Percentiles rank a stretch among this genome's conserved stretches.
Conservation (phyloP, 2,888 invertebrate species). For the Camptogramma bilineatum region DNA sequence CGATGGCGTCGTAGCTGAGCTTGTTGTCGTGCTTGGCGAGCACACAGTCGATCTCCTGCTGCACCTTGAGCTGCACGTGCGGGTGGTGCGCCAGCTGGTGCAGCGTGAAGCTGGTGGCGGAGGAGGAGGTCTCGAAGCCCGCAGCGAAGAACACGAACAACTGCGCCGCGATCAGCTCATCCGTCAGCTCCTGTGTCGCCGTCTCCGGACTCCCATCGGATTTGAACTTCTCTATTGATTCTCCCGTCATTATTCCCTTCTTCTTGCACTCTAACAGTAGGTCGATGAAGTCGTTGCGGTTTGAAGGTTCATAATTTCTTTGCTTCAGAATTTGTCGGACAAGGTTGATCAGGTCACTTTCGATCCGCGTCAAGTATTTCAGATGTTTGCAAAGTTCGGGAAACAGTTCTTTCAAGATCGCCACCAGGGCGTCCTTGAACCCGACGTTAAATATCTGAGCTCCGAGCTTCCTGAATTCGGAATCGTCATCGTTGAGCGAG, state of each 20-base stretch:
- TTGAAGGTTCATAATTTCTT: conserved; percentile 60
- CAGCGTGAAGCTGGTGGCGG: conserved; percentile 64
- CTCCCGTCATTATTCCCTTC: conserved; percentile 57
- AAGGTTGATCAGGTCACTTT: conserved; percentile 54
- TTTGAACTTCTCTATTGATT: conserved; percentile 58
- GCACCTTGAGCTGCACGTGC: conserved; percentile 58
- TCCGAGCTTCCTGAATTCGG: conserved; percentile 64
- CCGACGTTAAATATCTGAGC: conserved; percentile 55
- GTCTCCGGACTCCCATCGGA: conserved; percentile 57
- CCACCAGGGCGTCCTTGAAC: conserved; percentile 45
- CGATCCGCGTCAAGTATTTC: conserved; percentile 51
- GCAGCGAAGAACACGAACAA: conserved; percentile 68
- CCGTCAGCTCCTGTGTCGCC: conserved; percentile 54
- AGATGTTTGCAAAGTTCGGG: conserved; percentile 55
- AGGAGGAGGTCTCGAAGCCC: conserved; percentile 69
- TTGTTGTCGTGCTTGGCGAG: conserved; percentile 54
- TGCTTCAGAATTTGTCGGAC: conserved; percentile 60
- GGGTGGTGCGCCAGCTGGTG: conserved; percentile 65
- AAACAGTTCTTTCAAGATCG: conserved; percentile 57
- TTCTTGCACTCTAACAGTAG: conserved; percentile 59
- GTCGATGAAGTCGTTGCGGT: conserved; percentile 66
- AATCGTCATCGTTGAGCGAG: conserved; percentile 61
- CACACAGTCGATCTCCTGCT: conserved; percentile 59
- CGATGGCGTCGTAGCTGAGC: conserved; percentile 62
- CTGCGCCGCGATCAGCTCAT: conserved; percentile 61